Evolutionary conservation across 2,113 vertebrate species (phyloP).

Genomic region (Chlorodrepanis virens): DNA sequence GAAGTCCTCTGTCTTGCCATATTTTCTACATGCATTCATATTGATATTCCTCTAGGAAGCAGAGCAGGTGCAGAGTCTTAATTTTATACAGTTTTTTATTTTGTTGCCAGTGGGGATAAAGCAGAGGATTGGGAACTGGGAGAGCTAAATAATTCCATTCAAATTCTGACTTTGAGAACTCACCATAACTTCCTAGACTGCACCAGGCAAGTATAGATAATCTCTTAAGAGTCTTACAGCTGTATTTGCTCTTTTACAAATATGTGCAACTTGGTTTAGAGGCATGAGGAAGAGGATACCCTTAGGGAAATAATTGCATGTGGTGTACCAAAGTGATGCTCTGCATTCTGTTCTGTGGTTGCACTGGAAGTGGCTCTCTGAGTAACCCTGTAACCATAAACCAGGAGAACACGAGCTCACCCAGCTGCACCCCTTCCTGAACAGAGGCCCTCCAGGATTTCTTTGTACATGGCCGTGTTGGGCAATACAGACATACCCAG

Average conservation of each 20-base stretch:
- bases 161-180: conserved; percentile 21
- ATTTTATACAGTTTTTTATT: conserved; percentile 32
- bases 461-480: neutral
- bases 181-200: conserved; percentile 3
- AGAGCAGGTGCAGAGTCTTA: conserved; percentile 48
- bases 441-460: neutral
- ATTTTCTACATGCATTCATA: conserved; percentile 12
- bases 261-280: neutral
- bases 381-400: neutral
- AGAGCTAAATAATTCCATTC: neutral
- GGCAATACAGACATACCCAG: neutral
- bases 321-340: neutral
- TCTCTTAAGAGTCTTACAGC: neutral
- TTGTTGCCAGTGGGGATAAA: conserved; percentile 20
- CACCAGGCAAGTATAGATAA: neutral
- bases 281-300: neutral
- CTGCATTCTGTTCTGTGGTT: neutral
- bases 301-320: neutral
- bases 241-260: neutral
- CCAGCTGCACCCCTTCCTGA: conserved; percentile 23
- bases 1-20: neutral
- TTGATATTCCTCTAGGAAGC: conserved; percentile 18
- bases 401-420: neutral
- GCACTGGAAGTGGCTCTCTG: neutral
- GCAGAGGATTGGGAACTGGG: neutral